Evolutionary conservation across 2,797 vertebrate species (phyloP).

Genomic region (Diplodus puntazzo): DNA sequence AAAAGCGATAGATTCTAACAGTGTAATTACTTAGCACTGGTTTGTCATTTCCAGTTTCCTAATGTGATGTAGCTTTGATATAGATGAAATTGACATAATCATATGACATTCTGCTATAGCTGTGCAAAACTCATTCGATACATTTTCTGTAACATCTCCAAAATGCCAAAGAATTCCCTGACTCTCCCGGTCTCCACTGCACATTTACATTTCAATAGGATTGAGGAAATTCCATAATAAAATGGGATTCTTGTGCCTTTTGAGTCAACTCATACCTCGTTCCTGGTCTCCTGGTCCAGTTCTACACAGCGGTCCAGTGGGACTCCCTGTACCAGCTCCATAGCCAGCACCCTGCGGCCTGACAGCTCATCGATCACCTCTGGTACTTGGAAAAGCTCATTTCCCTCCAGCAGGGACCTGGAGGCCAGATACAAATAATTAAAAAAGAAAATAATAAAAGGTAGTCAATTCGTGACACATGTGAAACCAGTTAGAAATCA

Average conservation of each 20-base stretch:
- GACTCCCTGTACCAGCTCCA: constrained; percentile 90
- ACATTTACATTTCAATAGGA: neutral
- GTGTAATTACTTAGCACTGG: neutral
- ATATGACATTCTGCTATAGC: neutral
- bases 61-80: neutral
- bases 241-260: neutral
- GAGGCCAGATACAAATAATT: neutral
- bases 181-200: neutral
- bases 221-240: neutral
- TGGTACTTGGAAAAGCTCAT: constrained; percentile 88
- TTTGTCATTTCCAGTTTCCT: neutral
- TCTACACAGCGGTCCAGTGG: constrained; percentile 89
- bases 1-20: neutral
- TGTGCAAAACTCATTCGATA: neutral
- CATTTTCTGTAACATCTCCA: neutral
- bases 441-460: neutral
- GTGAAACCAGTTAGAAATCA: neutral
- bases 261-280: constrained; percentile 78
- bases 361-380: constrained; percentile 89
- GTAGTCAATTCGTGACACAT: neutral
- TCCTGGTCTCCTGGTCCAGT: constrained; percentile 88
- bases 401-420: constrained; percentile 86
- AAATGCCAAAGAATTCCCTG: neutral
- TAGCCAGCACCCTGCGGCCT: constrained; percentile 84
- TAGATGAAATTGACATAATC: neutral